Evolutionary conservation across 2,113 vertebrate species (phyloP).

Genomic region (Oncorhynchus keta): DNA sequence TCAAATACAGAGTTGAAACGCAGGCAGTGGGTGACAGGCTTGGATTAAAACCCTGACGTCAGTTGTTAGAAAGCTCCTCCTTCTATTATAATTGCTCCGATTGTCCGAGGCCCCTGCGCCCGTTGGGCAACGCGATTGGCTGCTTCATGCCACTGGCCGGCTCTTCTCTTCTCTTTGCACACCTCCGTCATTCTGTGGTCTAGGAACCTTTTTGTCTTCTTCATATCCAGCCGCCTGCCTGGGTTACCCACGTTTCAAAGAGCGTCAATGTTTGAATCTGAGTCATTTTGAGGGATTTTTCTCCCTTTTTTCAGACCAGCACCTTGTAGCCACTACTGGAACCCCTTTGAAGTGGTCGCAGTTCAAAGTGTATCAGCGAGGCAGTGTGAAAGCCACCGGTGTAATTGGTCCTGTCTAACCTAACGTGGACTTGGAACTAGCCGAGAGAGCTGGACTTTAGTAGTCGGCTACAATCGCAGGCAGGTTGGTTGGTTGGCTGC

Average conservation of each 20-base stretch:
- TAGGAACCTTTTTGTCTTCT: constrained; percentile 51
- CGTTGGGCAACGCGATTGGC: background rate
- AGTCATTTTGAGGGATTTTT: background rate
- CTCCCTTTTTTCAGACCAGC: constrained; percentile 65
- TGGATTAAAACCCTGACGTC: background rate
- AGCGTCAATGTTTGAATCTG: constrained; percentile 62
- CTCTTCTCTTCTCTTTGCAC: constrained; percentile 11
- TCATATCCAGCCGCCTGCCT: constrained; percentile 51
- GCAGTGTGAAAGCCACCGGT: constrained; percentile 17
- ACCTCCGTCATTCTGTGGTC: constrained; percentile 18
- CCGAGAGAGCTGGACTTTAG: constrained; percentile 85
- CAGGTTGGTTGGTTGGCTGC: constrained; percentile 80
- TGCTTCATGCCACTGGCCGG: background rate
- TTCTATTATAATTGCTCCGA: constrained; percentile 27
- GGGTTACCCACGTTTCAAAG: constrained; percentile 48
- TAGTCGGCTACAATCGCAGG: constrained; percentile 79
- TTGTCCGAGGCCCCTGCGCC: constrained; percentile 6
- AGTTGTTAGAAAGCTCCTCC: background rate
- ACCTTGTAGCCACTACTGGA: constrained; percentile 74
- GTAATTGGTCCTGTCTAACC: constrained; percentile 90
- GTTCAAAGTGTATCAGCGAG: no score
- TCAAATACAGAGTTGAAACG: background rate
- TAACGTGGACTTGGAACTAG: constrained; percentile 66
- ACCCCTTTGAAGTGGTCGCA: constrained; percentile 54
- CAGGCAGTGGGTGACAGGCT: background rate